Percentiles rank a stretch among this genome's conserved stretches.
These are phyloP conservation scores for Agrenia bidenticulata DNA, from an alignment of 2,888 invertebrate genomes.

Conservation along the genomic window DNA sequence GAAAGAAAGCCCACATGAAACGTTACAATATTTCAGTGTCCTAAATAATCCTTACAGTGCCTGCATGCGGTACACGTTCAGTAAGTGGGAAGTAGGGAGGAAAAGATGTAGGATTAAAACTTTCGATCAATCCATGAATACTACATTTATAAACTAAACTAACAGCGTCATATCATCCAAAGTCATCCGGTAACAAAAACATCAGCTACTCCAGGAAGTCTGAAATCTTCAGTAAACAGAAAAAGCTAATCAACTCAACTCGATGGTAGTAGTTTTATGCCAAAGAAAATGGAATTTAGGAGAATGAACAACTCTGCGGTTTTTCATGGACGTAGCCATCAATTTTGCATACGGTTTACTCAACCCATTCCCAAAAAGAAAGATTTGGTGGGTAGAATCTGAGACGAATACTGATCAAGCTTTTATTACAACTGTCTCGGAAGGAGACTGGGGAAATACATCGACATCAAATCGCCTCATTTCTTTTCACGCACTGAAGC, in stretches of 20 bases:
- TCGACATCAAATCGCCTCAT: background rate
- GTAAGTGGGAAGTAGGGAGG: too few relatives aligned
- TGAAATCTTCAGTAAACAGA: background rate
- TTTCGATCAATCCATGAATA: too few relatives aligned
- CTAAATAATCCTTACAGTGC: too few relatives aligned
- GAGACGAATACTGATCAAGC: slow-evolving; percentile 22
- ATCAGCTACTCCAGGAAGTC: too few relatives aligned
- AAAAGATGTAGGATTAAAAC: too few relatives aligned
- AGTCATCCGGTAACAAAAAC: too few relatives aligned
- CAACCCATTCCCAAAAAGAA: background rate
- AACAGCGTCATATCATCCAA: too few relatives aligned
- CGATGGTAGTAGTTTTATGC: too few relatives aligned
- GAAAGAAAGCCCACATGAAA: too few relatives aligned
- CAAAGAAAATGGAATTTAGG: slow-evolving; percentile 2
- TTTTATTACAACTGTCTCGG: slow-evolving; percentile 7
- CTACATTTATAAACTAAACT: too few relatives aligned
- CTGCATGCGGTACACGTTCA: too few relatives aligned
- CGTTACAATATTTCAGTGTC: too few relatives aligned
- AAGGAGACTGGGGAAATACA: background rate
- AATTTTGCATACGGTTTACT: slow-evolving; percentile 18
- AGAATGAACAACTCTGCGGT: slow-evolving; percentile 15
- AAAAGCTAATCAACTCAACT: background rate
- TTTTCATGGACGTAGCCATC: slow-evolving; percentile 15
- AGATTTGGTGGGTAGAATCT: slow-evolving; percentile 13
- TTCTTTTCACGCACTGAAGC: background rate